A percentile compares a stretch with the other conserved stretches of the same genome.
These are phyloP conservation scores for Deilephila porcellus DNA, from an alignment of 2,888 invertebrate species.

Conservation along the genomic window DNA sequence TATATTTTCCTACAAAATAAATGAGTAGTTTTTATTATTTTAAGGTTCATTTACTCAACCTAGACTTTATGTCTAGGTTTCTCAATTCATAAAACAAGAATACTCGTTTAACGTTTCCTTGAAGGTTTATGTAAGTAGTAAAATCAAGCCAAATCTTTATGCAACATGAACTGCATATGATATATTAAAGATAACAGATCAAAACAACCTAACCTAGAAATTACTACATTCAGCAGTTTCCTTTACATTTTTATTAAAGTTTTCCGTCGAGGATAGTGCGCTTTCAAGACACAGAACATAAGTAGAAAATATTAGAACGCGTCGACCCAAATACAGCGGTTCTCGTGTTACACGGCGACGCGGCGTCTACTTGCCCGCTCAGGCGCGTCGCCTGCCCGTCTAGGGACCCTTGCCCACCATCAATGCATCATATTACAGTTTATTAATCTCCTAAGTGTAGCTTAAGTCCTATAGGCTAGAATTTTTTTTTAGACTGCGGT, in stretches of 20 bases:
- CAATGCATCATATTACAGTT: too few species aligned
- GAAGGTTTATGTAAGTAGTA: too few species aligned
- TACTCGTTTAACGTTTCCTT: not conserved
- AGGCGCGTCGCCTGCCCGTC: slow-evolving; percentile 20
- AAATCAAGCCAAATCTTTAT: too few species aligned
- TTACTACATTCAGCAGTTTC: not conserved
- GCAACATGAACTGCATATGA: not conserved
- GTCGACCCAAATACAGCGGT: slow-evolving; percentile 38
- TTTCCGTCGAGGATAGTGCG: slow-evolving; percentile 11
- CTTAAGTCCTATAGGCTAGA: too few species aligned
- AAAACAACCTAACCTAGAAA: not conserved
- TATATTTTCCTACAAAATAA: too few species aligned
- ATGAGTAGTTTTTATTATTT: too few species aligned
- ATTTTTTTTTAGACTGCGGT: too few species aligned
- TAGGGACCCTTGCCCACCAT: slow-evolving; percentile 13
- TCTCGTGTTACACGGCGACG: slow-evolving; percentile 37
- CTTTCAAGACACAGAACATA: slow-evolving; percentile 15
- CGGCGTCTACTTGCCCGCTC: slow-evolving; percentile 33
- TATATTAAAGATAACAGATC: not conserved
- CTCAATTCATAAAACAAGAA: too few species aligned
- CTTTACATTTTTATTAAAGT: not conserved
- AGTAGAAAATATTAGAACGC: slow-evolving; percentile 23
- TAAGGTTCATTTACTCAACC: too few species aligned
- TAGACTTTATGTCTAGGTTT: too few species aligned
- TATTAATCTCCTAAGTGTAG: too few species aligned